Evolutionary conservation across 2,888 invertebrate species (phyloP), one percentile per base, ranked within the genome.

Genomic region (Dugesia japonica): DNA sequence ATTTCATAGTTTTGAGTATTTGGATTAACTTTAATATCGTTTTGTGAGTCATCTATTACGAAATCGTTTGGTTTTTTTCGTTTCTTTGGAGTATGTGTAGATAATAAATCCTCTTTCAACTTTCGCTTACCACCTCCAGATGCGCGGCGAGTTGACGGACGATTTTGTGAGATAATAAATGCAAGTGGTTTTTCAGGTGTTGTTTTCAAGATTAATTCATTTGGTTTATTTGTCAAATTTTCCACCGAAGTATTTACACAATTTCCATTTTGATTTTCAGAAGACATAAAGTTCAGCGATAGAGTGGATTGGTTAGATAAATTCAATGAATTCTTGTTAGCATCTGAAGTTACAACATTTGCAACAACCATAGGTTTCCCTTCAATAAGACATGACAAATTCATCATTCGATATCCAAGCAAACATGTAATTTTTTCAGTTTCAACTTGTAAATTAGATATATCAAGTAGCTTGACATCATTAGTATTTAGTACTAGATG

Each of bases 1-100:
- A 90, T 91, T 85, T 94, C 94, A 84, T 94, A 93, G 15, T 73
- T 76, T 38, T 56, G 56, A 7, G 56, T 13, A n/a, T 4, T 56
- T 23, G 23, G 20, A 56, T 4, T 13, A 56, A 20, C 23, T 23
- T 23, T 23, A 13, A 4, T 23, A 56, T 23, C 56, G 7, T 4
- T 31, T 31, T 7, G 31, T 31, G 31, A n/a, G n/a, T n/a, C n/a
- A 31, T 31, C 31, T 13, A 31, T 31, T 31, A 13, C 7, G 13
- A 56, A 56, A n/a, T 56, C 56, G 23, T n/a, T 56, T n/a, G 56
- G 56, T 56, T 56, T 56, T n/a, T 23, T 56, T n/a, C 56, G 56
- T 56, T 56, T 56, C 4, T 56, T 56, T 9, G n/a, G 20, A n/a
- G 56, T 20, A 9, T 38, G 38, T 13, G 9, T 38, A 13, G 38